Evolutionary conservation across 2,888 invertebrate genomes (phyloP).

Genomic region (Drosophila hamatofila): DNA sequence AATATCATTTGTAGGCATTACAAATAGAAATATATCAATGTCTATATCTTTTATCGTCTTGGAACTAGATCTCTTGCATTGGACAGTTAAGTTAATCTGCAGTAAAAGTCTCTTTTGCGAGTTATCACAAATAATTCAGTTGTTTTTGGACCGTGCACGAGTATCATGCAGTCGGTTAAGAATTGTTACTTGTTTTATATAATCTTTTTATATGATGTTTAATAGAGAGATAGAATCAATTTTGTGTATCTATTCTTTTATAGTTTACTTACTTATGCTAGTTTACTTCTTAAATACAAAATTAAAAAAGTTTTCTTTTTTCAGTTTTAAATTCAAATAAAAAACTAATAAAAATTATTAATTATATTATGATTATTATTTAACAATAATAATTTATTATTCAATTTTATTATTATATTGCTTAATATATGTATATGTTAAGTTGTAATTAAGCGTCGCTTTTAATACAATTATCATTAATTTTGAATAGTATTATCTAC

Average conservation of each 20-base stretch:
- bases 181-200: background rate
- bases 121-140: background rate
- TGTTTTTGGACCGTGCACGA: background rate
- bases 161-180: background rate
- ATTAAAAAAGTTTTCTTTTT: background rate
- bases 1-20: too few species aligned
- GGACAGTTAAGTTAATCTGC: too few species aligned
- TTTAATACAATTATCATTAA: background rate
- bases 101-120: too few species aligned
- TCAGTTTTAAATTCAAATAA: background rate
- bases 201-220: background rate
- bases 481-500: background rate
- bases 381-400: background rate
- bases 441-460: background rate
- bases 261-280: background rate
- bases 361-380: background rate
- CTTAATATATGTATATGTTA: too few species aligned
- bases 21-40: too few species aligned
- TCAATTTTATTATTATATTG: background rate
- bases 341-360: too few species aligned
- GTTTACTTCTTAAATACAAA: background rate
- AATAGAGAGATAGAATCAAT: background rate
- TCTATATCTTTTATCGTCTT: too few species aligned
- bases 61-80: too few species aligned
- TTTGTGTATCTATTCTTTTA: background rate